A percentile compares a stretch with the other conserved stretches of the same genome.
phyloP scores from a whole-genome alignment of 2,888 invertebrate species.

The Phanerotoma sp. region DNA sequence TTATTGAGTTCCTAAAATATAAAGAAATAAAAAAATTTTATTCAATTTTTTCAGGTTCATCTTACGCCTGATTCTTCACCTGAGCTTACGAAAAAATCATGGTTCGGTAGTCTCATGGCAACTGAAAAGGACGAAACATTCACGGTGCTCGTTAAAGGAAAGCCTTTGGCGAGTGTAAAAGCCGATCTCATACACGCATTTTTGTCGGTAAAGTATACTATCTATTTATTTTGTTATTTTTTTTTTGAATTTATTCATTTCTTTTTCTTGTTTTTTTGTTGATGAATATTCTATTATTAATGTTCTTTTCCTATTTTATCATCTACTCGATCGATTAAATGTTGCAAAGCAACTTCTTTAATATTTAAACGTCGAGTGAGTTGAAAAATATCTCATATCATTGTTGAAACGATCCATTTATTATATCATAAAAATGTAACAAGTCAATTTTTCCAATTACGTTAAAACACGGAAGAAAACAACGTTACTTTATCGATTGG shows the following conservation, averaged over 20 bases:
- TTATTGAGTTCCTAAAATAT: no score
- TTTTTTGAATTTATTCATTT: constrained; percentile 4
- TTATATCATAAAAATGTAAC: no score
- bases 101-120: constrained; percentile 98
- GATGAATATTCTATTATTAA: no score
- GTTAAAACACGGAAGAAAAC: no score
- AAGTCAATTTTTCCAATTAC: no score
- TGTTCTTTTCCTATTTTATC: no score
- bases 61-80: constrained; percentile 95
- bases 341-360: no score
- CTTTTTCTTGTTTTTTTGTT: not conserved
- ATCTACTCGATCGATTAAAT: no score
- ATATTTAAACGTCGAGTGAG: no score
- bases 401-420: no score
- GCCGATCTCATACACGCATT: constrained; percentile 98
- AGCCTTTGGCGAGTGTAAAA: constrained; percentile 94
- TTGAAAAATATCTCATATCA: no score
- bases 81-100: constrained; percentile 95
- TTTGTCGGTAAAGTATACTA: constrained; percentile 77
- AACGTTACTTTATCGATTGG: no score
- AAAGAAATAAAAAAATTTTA: not conserved
- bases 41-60: constrained; percentile 65
- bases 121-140: constrained; percentile 97
- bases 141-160: constrained; percentile 94
- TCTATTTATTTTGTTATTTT: constrained; percentile 8